Evolutionary conservation across 37 sponge, comb jelly and placozoan species (phyloP), one percentile per base, ranked within the genome.

Genomic region (Geodia barretti): DNA sequence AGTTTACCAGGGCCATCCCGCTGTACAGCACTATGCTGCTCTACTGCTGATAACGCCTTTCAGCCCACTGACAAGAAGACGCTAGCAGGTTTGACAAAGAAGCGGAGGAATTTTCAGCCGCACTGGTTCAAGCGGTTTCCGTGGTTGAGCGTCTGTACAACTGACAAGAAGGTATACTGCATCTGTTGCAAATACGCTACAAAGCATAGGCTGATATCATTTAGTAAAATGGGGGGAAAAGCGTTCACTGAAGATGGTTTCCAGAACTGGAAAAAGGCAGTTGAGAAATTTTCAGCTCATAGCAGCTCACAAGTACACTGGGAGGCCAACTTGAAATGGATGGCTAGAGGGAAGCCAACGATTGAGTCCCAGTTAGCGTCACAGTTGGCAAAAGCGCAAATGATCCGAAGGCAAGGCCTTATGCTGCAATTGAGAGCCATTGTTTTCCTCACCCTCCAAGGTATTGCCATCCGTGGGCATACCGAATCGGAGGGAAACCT

Each of bases 391-490:
- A 41, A 87, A 33, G 30, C 59, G 60, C 84, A 84, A 70, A 34
- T 37, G 39, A 68, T 19, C n/a, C 61, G 89, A 72, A 77, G 84
- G 64, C 41, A 84, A 23, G 89, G 79, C 11, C 74, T 89, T 19
- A 28, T 89, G 40, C 35, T 41, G 4, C 89, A 89, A 78, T 39
- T 89, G 30, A 28, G 41, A 54, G 84, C 76, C 35, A 63, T 89
- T 35, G 60, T 41, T 23, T 88, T 73, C 35, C 89, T 88, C 40
- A 25, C 54, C 32, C 78, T 78, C 24, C 89, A 89, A 40, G 89
- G 79, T 25, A 71, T 76, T 73, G 88, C 88, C 26, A 25, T 88
- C 28, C 40, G 78, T 72, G 84, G 89, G 19, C 84, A 89, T 79
- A 40, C 62, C 31, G 80, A 83, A 70, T 41, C 64, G 24, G 89